These are phyloP conservation scores for Orthosia gracilis DNA, from an alignment of 2,888 invertebrate genomes.

Conservation along the genomic window DNA sequence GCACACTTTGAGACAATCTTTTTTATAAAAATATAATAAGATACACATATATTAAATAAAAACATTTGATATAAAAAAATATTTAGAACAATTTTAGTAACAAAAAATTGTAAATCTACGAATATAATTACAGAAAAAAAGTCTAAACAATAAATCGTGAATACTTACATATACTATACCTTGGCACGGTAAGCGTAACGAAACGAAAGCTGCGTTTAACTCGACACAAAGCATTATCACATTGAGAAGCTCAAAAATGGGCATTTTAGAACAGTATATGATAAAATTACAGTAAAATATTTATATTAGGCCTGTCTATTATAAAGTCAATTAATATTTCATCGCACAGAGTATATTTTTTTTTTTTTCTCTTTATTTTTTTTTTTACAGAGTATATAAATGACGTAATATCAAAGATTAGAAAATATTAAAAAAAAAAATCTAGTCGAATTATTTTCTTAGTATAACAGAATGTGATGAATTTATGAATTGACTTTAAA, in stretches of 20 bases:
- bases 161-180: slow-evolving; percentile 79
- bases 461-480: neutral
- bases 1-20: neutral
- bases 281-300: slow-evolving; percentile 36
- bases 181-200: slow-evolving; percentile 79
- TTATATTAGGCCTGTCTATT: slow-evolving; percentile 1
- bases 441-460: too few species aligned
- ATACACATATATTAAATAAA: neutral
- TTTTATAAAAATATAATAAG: neutral
- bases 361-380: too few species aligned
- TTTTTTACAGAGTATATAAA: too few species aligned
- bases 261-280: slow-evolving; percentile 75
- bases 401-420: neutral
- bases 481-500: slow-evolving; percentile 2
- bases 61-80: neutral
- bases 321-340: slow-evolving; percentile 13
- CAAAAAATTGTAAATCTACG: neutral
- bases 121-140: too few species aligned
- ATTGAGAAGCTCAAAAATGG: slow-evolving; percentile 87
- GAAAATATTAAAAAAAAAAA: too few species aligned
- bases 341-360: neutral
- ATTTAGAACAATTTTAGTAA: slow-evolving; percentile 6
- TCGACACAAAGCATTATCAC: slow-evolving; percentile 81
- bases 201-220: slow-evolving; percentile 79
- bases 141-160: too few species aligned